Evolutionary conservation across 2,113 vertebrate species (phyloP).

Genomic region (Perca fluviatilis): DNA sequence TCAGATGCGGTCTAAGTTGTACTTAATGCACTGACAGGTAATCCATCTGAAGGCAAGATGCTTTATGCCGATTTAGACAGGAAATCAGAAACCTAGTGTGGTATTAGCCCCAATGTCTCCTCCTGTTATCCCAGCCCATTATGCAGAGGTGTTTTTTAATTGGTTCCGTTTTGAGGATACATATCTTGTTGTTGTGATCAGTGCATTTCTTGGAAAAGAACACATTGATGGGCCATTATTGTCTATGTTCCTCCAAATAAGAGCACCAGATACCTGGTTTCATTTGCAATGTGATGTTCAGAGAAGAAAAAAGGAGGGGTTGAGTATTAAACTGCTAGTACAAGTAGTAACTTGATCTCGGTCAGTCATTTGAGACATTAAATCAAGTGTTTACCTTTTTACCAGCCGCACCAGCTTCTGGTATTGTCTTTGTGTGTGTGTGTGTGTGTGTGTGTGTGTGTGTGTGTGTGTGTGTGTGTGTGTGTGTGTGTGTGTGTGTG

Average conservation of each 20-base stretch:
- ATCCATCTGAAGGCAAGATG: slow-evolving; percentile 81
- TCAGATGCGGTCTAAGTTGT: slow-evolving; percentile 81
- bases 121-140: slow-evolving; percentile 59
- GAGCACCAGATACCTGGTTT: slow-evolving; percentile 27
- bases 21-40: slow-evolving; percentile 84
- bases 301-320: not conserved
- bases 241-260: slow-evolving; percentile 1
- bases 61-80: slow-evolving; percentile 78
- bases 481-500: no score
- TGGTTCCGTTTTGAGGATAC: slow-evolving; percentile 8
- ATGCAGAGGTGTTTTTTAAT: slow-evolving; percentile 1
- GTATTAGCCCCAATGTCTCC: slow-evolving; percentile 66
- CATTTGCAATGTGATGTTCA: slow-evolving; percentile 14
- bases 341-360: not conserved
- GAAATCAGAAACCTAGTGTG: slow-evolving; percentile 79
- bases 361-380: not conserved
- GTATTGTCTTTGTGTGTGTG: no score
- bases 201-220: not conserved
- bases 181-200: slow-evolving; percentile 6
- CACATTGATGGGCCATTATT: not conserved
- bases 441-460: no score
- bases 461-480: no score
- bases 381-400: not conserved
- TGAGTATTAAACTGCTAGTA: not conserved
- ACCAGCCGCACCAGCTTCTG: no score